phyloP scores from a whole-genome alignment of 2,797 vertebrate genomes.

The Urocyon cinereoargenteus region DNA sequence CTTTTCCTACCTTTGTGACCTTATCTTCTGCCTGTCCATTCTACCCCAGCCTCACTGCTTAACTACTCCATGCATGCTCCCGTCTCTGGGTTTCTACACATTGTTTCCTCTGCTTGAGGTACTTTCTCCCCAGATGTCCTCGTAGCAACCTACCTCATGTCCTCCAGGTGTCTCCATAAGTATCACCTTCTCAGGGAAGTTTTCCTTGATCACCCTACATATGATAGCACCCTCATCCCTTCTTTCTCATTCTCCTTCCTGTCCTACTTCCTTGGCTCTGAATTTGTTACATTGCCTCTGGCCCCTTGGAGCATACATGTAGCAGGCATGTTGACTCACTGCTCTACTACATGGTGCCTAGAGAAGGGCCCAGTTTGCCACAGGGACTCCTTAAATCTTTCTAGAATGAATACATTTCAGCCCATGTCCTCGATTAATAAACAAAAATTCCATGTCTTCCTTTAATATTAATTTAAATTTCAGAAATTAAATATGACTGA shows the following conservation, averaged over 20 bases:
- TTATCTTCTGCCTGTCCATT: accelerated
- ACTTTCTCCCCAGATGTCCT: neutral
- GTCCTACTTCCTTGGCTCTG: neutral
- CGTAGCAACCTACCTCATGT: neutral
- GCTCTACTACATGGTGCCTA: neutral
- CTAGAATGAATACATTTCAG: neutral
- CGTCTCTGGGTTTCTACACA: too few relatives aligned
- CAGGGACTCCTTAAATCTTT: neutral
- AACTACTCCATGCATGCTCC: accelerated
- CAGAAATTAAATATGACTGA: constrained; percentile 43
- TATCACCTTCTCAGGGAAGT: neutral
- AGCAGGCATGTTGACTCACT: accelerated
- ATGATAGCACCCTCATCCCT: neutral
- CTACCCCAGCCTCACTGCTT: accelerated
- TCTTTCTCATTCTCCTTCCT: neutral
- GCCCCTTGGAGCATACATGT: neutral
- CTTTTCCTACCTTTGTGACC: too few relatives aligned
- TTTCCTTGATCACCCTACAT: neutral
- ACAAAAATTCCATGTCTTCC: constrained; percentile 11
- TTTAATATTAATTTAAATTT: constrained; percentile 54
- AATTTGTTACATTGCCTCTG: accelerated
- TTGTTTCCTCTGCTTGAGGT: neutral
- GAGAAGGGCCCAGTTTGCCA: neutral
- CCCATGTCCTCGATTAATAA: neutral
- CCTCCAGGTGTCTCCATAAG: neutral